These are phyloP conservation scores for Anoplius nigerrimus DNA, from an alignment of 2,888 invertebrate species.

Conservation along the genomic window DNA sequence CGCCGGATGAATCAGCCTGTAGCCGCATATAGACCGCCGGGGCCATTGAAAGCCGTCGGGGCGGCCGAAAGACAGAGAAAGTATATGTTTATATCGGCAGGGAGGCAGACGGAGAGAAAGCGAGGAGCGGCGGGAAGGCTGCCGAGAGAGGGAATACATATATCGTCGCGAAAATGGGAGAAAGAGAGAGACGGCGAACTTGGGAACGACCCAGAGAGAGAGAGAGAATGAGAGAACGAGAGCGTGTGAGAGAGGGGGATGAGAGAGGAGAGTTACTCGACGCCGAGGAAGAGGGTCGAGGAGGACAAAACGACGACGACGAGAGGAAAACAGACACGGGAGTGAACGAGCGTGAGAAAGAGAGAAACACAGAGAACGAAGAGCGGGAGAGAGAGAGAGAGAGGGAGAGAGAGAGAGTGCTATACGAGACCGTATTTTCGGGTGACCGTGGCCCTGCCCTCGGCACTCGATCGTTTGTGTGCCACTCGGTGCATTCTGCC, in stretches of 20 bases:
- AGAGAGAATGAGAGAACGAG: slow-evolving; percentile 13
- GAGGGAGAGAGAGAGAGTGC: slow-evolving; percentile 44
- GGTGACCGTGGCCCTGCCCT: slow-evolving; percentile 73
- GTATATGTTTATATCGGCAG: too few species aligned
- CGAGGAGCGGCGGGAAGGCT: neutral
- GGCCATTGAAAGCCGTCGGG: slow-evolving; percentile 63
- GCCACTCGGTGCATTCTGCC: slow-evolving; percentile 58
- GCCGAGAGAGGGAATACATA: slow-evolving; percentile 18
- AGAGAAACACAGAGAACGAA: slow-evolving; percentile 30
- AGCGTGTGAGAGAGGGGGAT: slow-evolving; percentile 25
- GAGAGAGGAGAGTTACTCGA: slow-evolving; percentile 24
- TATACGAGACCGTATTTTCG: slow-evolving; percentile 65
- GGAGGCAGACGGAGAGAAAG: neutral
- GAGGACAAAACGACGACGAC: slow-evolving; percentile 31
- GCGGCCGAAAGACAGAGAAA: slow-evolving; percentile 35
- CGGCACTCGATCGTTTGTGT: slow-evolving; percentile 56
- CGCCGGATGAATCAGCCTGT: slow-evolving; percentile 54
- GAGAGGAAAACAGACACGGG: slow-evolving; percentile 23
- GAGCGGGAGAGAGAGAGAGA: slow-evolving; percentile 17
- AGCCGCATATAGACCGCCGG: slow-evolving; percentile 43
- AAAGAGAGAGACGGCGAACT: slow-evolving; percentile 24
- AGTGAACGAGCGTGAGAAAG: slow-evolving; percentile 11
- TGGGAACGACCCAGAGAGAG: slow-evolving; percentile 15
- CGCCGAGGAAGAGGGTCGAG: slow-evolving; percentile 12
- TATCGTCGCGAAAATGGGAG: slow-evolving; percentile 1